Conservation (phyloP, 2,888 invertebrate species). For the Thymelicus sylvestris region DNA sequence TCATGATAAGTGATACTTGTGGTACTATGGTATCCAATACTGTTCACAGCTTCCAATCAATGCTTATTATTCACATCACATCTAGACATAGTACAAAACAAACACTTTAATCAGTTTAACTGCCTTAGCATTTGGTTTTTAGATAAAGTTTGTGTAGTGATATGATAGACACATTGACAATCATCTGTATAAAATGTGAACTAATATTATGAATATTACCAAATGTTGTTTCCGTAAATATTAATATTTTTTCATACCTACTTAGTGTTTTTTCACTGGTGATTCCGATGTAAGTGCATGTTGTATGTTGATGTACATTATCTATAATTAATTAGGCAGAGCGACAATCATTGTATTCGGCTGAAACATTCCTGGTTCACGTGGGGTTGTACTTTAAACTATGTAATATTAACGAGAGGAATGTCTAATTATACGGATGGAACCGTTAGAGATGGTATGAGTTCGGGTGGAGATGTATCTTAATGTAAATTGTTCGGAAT, state of each 20-base stretch:
- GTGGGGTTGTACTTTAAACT: not conserved
- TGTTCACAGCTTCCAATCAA: too few relatives aligned
- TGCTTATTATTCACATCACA: too few relatives aligned
- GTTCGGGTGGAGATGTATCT: constrained; percentile 2
- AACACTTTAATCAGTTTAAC: too few relatives aligned
- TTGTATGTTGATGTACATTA: not conserved
- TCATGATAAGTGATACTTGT: too few relatives aligned
- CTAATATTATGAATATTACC: not conserved
- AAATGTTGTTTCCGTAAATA: not conserved
- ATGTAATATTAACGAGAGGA: not conserved
- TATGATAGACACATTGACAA: too few relatives aligned
- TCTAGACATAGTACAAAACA: too few relatives aligned
- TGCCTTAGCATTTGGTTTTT: too few relatives aligned
- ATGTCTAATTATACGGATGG: not conserved
- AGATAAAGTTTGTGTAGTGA: too few relatives aligned
- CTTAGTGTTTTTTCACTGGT: not conserved
- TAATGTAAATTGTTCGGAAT: constrained; percentile 14
- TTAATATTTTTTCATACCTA: not conserved
- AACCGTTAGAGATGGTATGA: not conserved
- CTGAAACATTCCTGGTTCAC: constrained; percentile 19
- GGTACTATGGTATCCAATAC: too few relatives aligned
- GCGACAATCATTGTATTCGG: constrained; percentile 9
- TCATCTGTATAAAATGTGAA: not conserved
- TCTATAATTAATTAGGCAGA: not conserved
- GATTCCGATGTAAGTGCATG: not conserved